A percentile compares a stretch with the other conserved stretches of the same genome.
These are phyloP conservation scores for Meghimatium bilineatum DNA, from an alignment of 2,888 invertebrate genomes.

Conservation along the genomic window DNA sequence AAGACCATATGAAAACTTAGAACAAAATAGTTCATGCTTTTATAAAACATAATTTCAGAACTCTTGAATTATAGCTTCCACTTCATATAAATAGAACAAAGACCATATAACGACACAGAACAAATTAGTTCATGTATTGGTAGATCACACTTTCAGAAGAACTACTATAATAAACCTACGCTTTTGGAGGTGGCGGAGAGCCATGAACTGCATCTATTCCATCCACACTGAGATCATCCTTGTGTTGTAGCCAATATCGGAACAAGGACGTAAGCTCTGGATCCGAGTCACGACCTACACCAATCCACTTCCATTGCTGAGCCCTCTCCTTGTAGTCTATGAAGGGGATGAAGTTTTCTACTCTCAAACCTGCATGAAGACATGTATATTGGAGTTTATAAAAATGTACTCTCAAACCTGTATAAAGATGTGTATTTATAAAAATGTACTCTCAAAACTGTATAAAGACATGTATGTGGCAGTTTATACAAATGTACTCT, in stretches of 20 bases:
- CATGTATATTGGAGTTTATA: conserved; percentile 1
- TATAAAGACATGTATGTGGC: too few species aligned
- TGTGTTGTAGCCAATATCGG: conserved; percentile 84
- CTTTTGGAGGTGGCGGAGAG: conserved; percentile 76
- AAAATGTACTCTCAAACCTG: too few species aligned
- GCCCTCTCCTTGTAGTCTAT: conserved; percentile 86
- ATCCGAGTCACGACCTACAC: conserved; percentile 93
- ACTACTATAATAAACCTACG: conserved; percentile 60
- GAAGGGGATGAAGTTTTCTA: conserved; percentile 92
- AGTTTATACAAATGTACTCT: too few species aligned
- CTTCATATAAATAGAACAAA: too few species aligned
- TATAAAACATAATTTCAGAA: too few species aligned
- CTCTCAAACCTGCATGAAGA: conserved; percentile 80
- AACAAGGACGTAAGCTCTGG: conserved; percentile 85
- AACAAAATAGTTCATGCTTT: too few species aligned
- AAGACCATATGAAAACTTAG: too few species aligned
- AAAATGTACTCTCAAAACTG: too few species aligned
- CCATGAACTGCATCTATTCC: conserved; percentile 69
- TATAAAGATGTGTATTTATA: too few species aligned
- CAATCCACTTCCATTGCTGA: conserved; percentile 90
- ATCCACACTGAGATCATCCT: conserved; percentile 66
- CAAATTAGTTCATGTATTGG: too few species aligned
- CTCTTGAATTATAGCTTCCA: too few species aligned
- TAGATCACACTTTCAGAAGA: background rate
- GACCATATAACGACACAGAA: too few species aligned